phyloP scores from a whole-genome alignment of 2,113 vertebrate species.

The Sturnus vulgaris region DNA sequence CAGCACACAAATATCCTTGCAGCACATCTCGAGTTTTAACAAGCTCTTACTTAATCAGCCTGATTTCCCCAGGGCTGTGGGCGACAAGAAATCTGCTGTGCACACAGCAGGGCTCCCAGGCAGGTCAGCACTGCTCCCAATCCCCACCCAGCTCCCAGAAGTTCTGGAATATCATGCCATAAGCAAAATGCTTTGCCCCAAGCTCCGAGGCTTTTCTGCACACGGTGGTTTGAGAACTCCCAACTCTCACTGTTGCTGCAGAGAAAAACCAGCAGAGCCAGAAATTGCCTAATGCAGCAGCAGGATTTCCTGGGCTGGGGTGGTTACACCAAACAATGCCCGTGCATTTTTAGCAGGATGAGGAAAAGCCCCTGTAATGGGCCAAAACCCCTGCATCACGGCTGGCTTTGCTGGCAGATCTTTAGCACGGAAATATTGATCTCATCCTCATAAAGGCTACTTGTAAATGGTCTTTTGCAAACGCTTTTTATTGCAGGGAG shows the following conservation, averaged over 20 bases:
- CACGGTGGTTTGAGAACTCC: neutral
- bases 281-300: neutral
- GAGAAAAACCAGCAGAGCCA: neutral
- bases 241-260: neutral
- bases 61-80: neutral
- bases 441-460: neutral
- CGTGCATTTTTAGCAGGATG: neutral
- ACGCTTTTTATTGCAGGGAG: neutral
- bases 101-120: neutral
- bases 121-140: accelerated
- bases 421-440: neutral
- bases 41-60: neutral
- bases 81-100: neutral
- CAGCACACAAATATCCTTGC: neutral
- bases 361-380: neutral
- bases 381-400: neutral
- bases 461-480: neutral
- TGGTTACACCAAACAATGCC: neutral
- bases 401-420: neutral
- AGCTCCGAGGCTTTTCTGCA: neutral
- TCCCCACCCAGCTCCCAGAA: neutral
- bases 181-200: neutral
- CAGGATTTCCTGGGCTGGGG: neutral
- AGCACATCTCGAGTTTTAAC: neutral
- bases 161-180: accelerated